Percentiles rank a stretch among this genome's conserved stretches.
Conservation (phyloP, 1,140 invertebrate species). For the Asbolus verrucosus region DNA sequence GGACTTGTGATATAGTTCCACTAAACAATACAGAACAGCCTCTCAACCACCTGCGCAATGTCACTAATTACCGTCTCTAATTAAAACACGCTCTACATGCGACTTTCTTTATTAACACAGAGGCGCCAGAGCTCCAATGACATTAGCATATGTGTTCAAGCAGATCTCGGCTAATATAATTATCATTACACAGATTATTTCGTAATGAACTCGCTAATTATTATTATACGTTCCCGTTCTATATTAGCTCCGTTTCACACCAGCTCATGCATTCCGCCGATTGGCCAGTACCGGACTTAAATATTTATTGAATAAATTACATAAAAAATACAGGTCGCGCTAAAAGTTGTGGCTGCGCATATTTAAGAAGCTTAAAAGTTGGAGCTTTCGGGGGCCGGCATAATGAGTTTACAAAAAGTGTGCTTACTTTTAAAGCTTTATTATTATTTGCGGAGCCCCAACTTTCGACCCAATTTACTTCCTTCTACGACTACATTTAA, state of each 20-base stretch:
- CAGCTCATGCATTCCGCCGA: no score
- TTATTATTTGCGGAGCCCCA: conserved; percentile 25
- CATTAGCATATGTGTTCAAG: conserved; percentile 50
- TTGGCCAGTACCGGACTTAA: neutral
- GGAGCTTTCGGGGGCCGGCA: conserved; percentile 12
- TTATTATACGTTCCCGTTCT: conserved; percentile 12
- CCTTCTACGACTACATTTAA: conserved; percentile 17
- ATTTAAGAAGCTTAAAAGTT: conserved; percentile 40
- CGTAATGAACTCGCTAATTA: conserved; percentile 50
- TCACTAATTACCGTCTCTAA: conserved; percentile 52
- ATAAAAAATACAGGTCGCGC: conserved; percentile 2
- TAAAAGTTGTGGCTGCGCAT: conserved; percentile 1
- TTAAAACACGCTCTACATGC: conserved; percentile 48
- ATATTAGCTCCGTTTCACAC: neutral
- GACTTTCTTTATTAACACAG: conserved; percentile 50
- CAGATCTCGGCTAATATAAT: conserved; percentile 45
- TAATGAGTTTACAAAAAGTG: conserved; percentile 43
- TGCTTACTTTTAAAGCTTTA: conserved; percentile 21
- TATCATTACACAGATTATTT: conserved; percentile 47
- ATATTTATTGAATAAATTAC: conserved; percentile 32
- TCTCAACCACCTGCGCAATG: conserved; percentile 45
- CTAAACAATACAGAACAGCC: conserved; percentile 33
- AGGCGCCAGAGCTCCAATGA: conserved; percentile 7
- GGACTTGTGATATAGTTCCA: conserved; percentile 39
- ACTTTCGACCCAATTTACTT: conserved; percentile 17